Evolutionary conservation across 2,797 vertebrate genomes (phyloP), one percentile per base, ranked within the genome.

Genomic region (Poeciliopsis paucimaculata): DNA sequence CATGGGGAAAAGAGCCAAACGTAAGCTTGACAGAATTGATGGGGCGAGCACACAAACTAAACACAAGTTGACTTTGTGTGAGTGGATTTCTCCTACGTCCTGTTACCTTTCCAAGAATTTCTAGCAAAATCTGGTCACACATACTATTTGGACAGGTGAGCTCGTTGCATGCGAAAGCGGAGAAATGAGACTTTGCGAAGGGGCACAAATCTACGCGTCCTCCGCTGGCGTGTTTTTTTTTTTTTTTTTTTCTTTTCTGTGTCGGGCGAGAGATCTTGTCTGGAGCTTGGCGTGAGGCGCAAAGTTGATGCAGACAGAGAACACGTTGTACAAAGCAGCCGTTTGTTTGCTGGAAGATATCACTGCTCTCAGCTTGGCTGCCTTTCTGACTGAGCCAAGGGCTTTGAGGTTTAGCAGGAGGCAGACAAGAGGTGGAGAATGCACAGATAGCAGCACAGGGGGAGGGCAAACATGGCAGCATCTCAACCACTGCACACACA

Each of bases 281-380:
- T 60, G 70, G 72, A 77, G 83, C 77, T 53, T 75, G 77, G 77
- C 57, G 5, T 64, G 28, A 82, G 80, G 80, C 34, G 47, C 34
- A 41, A 68, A 47, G 74, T 46, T 80, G 84, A 91, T 79, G 77
- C 41, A 77, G 82, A 76, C 53, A 36, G 72, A 82, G 87, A 89
- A 85, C 88, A 85, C 77, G 85, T 81, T 87, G 90, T 87, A 84
- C 88, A 87, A 92, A 90, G 87, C 83, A 79, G 79, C 68, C n/a
- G 31, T 84, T 91, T 93, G 89, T 92, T 93, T 92, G 86, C 90
- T 82, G 86, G 75, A 87, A 84, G 90, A 91, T 90, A 83, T 91
- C 88, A 82, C 89, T 82, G 90, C 89, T 83, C 78, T 86, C 83
- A 84, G 82, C 87, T 81, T 60, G 83, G 60, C 84, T 90, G 89